Evolutionary conservation across 92 coral and sea anemone genomes (phyloP).

Genomic region (Phenganax marumi): DNA sequence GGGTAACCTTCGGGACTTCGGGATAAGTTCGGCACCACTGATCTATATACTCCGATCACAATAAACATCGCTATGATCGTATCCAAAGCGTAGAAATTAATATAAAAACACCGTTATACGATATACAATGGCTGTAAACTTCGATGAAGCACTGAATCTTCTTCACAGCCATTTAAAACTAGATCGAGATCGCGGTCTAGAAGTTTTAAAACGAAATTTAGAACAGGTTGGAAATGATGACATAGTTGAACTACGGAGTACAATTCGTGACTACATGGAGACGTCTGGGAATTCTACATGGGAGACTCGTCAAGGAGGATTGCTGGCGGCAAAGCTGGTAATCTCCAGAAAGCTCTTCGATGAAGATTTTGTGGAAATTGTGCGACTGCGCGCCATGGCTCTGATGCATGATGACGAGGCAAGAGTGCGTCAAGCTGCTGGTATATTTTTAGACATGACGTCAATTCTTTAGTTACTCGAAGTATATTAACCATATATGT

Average conservation of each 20-base stretch:
- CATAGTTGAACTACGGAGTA: conserved; percentile 57
- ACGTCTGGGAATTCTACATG: conserved; percentile 56
- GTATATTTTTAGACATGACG: conserved; percentile 41
- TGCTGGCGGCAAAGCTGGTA: conserved; percentile 71
- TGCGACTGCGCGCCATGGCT: conserved; percentile 59
- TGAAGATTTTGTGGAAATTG: conserved; percentile 62
- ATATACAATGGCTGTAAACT: conserved; percentile 7
- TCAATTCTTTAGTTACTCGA: too few relatives aligned
- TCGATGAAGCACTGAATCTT: conserved; percentile 59
- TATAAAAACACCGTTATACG: not conserved
- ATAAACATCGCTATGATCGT: not conserved
- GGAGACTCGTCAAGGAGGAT: conserved; percentile 84
- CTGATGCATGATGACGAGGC: conserved; percentile 89
- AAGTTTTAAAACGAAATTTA: conserved; percentile 64
- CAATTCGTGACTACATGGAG: conserved; percentile 58
- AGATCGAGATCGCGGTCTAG: conserved; percentile 85
- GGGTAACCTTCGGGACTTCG: too few relatives aligned
- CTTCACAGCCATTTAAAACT: conserved; percentile 82
- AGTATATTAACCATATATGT: too few relatives aligned
- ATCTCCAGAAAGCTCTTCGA: conserved; percentile 61
- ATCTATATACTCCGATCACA: not conserved
- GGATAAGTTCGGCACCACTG: too few relatives aligned
- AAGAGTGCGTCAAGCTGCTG: conserved; percentile 87
- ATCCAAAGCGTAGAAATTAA: not conserved
- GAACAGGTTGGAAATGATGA: conserved; percentile 43